A percentile compares a stretch with the other conserved stretches of the same genome.
These are phyloP conservation scores for Nephrotoma appendiculata DNA, from an alignment of 2,888 invertebrate species.

Conservation along the genomic window DNA sequence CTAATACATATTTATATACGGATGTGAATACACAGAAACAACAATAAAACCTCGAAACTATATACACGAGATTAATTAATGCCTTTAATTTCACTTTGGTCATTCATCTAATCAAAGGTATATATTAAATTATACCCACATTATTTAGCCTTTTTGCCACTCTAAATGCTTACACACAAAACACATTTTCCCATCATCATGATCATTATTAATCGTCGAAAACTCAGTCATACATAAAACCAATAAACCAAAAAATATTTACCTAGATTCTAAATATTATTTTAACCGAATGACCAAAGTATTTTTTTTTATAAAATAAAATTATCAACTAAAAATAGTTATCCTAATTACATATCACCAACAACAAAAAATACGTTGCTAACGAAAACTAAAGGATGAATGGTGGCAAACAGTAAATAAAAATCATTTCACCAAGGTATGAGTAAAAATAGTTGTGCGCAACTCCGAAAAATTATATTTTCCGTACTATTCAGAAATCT, in stretches of 20 bases:
- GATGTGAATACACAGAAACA: background rate
- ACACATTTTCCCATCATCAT: background rate
- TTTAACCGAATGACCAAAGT: background rate
- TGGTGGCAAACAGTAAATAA: background rate
- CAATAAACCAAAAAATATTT: background rate
- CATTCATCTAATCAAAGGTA: background rate
- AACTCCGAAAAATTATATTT: too few relatives aligned
- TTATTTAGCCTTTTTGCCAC: background rate
- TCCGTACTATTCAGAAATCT: too few relatives aligned
- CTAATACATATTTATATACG: background rate
- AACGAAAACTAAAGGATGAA: background rate
- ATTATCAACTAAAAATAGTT: background rate
- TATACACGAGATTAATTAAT: background rate
- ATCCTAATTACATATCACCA: background rate
- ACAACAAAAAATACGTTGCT: background rate
- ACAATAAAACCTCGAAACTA: background rate
- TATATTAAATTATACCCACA: background rate
- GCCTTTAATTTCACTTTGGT: background rate
- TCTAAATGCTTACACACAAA: background rate
- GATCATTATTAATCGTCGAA: background rate
- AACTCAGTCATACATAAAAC: background rate
- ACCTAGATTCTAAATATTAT: background rate
- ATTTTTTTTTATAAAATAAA: background rate
- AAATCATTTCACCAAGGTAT: too few relatives aligned
- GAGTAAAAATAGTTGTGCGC: too few relatives aligned